Evolutionary conservation across 2,113 vertebrate genomes (phyloP).

Genomic region (Ranitomeya variabilis): DNA sequence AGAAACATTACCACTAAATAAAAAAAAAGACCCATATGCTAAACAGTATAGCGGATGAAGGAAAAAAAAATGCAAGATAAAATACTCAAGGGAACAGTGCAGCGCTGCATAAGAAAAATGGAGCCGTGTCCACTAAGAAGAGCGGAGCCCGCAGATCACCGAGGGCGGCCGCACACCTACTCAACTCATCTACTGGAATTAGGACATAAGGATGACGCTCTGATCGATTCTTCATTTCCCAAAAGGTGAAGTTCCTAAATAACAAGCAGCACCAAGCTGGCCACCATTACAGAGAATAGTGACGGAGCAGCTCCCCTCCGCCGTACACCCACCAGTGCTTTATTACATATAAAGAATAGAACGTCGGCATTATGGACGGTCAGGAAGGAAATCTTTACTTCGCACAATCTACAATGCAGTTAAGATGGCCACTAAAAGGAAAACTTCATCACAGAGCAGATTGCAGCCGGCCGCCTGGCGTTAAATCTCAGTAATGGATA

Average conservation of each 20-base stretch:
- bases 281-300: not conserved
- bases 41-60: not conserved
- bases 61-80: no score
- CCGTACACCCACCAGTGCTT: not conserved
- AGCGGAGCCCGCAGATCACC: no score
- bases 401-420: constrained; percentile 9
- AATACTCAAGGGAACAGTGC: no score
- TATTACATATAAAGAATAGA: constrained; percentile 7
- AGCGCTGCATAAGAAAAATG: no score
- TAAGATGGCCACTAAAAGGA: constrained; percentile 12
- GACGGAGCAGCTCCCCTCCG: not conserved
- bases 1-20: not conserved
- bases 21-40: not conserved
- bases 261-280: not conserved
- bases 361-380: not conserved
- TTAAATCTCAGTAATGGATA: constrained; percentile 48
- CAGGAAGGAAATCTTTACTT: constrained; percentile 33
- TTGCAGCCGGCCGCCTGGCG: not conserved
- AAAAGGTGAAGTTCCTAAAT: not conserved
- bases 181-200: no score
- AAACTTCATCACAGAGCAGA: constrained; percentile 30
- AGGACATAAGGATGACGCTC: not conserved
- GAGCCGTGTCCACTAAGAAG: no score
- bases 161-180: no score
- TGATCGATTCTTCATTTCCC: not conserved